These are phyloP conservation scores for Drosophila birchii DNA, from an alignment of 2,888 invertebrate genomes.

Conservation along the genomic window DNA sequence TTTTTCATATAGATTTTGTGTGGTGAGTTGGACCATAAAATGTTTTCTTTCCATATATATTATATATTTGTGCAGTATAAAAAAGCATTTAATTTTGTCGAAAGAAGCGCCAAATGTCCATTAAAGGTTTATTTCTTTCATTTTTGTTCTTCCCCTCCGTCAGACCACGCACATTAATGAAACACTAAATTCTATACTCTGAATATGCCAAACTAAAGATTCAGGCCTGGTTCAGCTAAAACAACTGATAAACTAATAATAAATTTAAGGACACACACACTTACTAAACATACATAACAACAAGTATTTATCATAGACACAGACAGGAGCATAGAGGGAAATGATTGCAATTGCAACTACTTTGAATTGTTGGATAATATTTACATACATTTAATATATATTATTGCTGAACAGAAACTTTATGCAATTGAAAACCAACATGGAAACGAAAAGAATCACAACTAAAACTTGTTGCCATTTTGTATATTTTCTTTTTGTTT, in stretches of 20 bases:
- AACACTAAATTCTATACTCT: conserved; percentile 9
- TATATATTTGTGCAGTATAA: conserved; percentile 48
- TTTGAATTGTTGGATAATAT: conserved; percentile 34
- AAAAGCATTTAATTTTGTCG: conserved; percentile 46
- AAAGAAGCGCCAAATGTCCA: conserved; percentile 25
- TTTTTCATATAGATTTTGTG: conserved; percentile 81
- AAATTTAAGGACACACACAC: conserved; percentile 15
- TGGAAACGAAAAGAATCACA: conserved; percentile 57
- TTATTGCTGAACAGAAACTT: conserved; percentile 62
- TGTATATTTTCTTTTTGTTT: conserved; percentile 40
- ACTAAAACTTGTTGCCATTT: conserved; percentile 43
- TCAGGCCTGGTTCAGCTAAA: conserved; percentile 3
- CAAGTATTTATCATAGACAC: conserved; percentile 50
- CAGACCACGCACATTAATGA: conserved; percentile 13
- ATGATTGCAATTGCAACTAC: conserved; percentile 57
- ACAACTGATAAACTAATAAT: conserved; percentile 4
- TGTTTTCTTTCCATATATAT: background rate
- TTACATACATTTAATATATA: conserved; percentile 44
- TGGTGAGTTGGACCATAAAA: conserved; percentile 81
- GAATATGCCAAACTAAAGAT: conserved; percentile 27
- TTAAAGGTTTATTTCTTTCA: conserved; percentile 32
- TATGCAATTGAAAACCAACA: conserved; percentile 74
- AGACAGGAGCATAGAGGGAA: conserved; percentile 61
- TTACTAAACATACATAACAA: conserved; percentile 32
- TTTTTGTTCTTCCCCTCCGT: conserved; percentile 7